Percentiles rank a stretch among this genome's conserved stretches.
These are phyloP conservation scores for Sinotaia quadrata DNA, from an alignment of 2,888 invertebrate species.

Conservation along the genomic window DNA sequence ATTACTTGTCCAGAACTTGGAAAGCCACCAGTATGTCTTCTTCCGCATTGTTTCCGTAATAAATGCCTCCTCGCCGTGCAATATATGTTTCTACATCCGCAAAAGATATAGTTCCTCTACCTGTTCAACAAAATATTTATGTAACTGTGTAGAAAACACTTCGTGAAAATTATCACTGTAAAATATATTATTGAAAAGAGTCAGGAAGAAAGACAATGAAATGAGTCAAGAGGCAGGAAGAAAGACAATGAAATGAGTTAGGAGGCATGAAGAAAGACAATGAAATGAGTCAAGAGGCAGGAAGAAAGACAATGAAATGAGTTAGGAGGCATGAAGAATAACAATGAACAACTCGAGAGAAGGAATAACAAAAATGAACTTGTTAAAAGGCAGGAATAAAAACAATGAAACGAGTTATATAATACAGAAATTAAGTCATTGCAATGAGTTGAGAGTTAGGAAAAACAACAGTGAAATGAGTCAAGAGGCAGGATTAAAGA, in stretches of 20 bases:
- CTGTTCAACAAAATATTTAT: conserved; percentile 35
- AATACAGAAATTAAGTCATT: background rate
- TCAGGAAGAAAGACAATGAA: background rate
- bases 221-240: too few species aligned
- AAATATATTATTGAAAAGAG: too few species aligned
- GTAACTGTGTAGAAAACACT: background rate
- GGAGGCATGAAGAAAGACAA: background rate
- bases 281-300: conserved; percentile 1
- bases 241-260: too few species aligned
- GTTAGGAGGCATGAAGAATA: background rate
- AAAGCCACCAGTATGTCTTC: conserved; percentile 63
- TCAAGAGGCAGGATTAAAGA: background rate
- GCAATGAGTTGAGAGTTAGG: background rate
- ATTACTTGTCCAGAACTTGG: conserved; percentile 41
- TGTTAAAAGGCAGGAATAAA: background rate
- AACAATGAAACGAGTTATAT: background rate
- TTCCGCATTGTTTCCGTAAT: conserved; percentile 52
- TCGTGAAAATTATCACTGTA: background rate
- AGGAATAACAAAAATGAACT: background rate
- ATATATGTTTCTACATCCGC: conserved; percentile 60
- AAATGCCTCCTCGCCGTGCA: conserved; percentile 52
- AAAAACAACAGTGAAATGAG: background rate
- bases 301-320: background rate
- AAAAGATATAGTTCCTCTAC: conserved; percentile 56
- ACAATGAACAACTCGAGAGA: background rate